Percentiles rank a stretch among this genome's conserved stretches.
These are phyloP conservation scores for Cheilosia vernalis DNA, from an alignment of 2,888 invertebrate genomes.

Conservation along the genomic window DNA sequence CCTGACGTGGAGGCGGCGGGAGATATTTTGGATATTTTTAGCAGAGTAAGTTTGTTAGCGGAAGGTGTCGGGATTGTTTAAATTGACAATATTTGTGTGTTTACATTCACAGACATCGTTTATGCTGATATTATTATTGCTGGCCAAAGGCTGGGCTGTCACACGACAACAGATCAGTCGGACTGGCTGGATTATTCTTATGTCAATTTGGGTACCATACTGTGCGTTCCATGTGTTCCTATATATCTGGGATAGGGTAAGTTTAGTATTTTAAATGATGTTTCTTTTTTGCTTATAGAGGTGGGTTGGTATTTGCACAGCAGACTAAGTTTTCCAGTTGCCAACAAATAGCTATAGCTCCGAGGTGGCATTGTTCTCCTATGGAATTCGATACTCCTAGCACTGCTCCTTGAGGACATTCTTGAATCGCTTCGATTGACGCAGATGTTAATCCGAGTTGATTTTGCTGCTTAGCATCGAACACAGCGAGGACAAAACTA, in stretches of 20 bases:
- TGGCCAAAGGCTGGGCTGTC: slow-evolving; percentile 99
- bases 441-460: too few relatives aligned
- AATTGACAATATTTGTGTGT: slow-evolving; percentile 3
- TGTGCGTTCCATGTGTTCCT: slow-evolving; percentile 95
- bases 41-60: slow-evolving; percentile 87
- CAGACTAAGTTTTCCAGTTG: too few relatives aligned
- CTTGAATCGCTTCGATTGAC: too few relatives aligned
- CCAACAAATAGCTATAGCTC: too few relatives aligned
- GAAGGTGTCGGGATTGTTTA: neutral
- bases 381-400: too few relatives aligned
- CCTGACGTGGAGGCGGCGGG: slow-evolving; percentile 92
- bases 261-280: too few relatives aligned
- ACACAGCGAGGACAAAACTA: too few relatives aligned
- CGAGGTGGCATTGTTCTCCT: too few relatives aligned
- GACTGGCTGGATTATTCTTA: slow-evolving; percentile 86
- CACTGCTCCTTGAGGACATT: too few relatives aligned
- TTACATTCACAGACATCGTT: slow-evolving; percentile 90
- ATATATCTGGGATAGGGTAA: slow-evolving; percentile 98
- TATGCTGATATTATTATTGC: slow-evolving; percentile 94
- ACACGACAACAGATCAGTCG: slow-evolving; percentile 94
- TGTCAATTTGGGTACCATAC: slow-evolving; percentile 93
- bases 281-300: too few relatives aligned
- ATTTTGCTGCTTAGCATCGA: too few relatives aligned
- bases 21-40: slow-evolving; percentile 95
- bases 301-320: too few relatives aligned